Conservation (phyloP, 2,113 vertebrate species). For the Arenaria interpres region DNA sequence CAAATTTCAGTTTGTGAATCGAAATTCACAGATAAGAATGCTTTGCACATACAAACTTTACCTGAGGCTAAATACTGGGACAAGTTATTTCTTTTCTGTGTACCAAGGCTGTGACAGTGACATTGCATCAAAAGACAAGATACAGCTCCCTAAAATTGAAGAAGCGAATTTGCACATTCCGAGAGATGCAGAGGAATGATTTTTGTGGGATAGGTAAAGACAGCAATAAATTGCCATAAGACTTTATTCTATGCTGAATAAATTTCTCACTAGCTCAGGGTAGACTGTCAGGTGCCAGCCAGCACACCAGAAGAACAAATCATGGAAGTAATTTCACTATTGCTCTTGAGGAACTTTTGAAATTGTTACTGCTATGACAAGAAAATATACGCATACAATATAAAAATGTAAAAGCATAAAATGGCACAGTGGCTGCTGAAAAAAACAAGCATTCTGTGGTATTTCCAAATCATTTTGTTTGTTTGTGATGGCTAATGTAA, state of each 20-base stretch:
- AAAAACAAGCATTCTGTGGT: rapidly evolving
- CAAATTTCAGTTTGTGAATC: neutral
- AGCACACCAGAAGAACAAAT: neutral
- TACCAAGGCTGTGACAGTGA: neutral
- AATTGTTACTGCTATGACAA: neutral
- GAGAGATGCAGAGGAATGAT: neutral
- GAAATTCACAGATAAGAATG: neutral
- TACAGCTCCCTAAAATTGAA: neutral
- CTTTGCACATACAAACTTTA: neutral
- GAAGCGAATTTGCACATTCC: neutral
- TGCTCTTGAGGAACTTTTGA: neutral
- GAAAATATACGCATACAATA: neutral
- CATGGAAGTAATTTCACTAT: neutral
- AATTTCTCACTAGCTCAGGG: neutral
- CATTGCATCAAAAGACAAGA: neutral
- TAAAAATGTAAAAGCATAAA: neutral
- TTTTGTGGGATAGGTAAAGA: neutral
- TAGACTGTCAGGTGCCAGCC: neutral
- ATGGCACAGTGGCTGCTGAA: neutral
- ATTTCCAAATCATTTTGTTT: neutral
- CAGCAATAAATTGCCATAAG: neutral
- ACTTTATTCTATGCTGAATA: neutral
- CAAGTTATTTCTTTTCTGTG: neutral
- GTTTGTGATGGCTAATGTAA: neutral
- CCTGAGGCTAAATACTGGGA: neutral